These are phyloP conservation scores for Corythoichthys intestinalis DNA, from an alignment of 2,113 vertebrate species.

Conservation along the genomic window DNA sequence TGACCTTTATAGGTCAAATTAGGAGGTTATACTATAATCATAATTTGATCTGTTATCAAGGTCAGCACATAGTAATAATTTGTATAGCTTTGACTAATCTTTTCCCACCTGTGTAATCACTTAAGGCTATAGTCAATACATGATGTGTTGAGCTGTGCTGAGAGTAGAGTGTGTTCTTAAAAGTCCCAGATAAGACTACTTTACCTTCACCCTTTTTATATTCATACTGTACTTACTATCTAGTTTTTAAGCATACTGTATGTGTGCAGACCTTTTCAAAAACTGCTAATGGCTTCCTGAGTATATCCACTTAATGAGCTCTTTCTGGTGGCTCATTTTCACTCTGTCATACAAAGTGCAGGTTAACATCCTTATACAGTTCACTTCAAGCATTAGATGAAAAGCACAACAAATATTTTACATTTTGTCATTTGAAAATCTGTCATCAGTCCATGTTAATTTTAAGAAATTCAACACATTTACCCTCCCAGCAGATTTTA, in stretches of 20 bases:
- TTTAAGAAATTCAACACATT: no score
- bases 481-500: no score
- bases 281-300: slow-evolving; percentile 2
- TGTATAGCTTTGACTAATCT: slow-evolving; percentile 8
- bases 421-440: slow-evolving; percentile 3
- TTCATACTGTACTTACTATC: slow-evolving; percentile 16
- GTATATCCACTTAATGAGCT: not conserved
- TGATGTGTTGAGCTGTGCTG: not conserved
- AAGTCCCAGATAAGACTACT: slow-evolving; percentile 30
- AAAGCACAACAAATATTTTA: not conserved
- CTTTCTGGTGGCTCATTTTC: slow-evolving; percentile 1
- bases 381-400: not conserved
- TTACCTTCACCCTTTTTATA: slow-evolving; percentile 34
- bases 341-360: not conserved
- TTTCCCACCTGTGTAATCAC: slow-evolving; percentile 36
- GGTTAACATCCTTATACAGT: not conserved
- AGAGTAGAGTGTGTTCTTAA: slow-evolving; percentile 25
- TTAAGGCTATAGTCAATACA: slow-evolving; percentile 22
- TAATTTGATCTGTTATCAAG: not conserved
- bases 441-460: no score
- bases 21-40: not conserved
- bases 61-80: slow-evolving; percentile 32
- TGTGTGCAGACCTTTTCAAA: slow-evolving; percentile 2
- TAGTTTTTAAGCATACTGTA: not conserved
- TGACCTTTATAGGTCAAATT: not conserved